These are phyloP conservation scores for Lathamus discolor DNA, from an alignment of 2,113 vertebrate species.

Conservation along the genomic window DNA sequence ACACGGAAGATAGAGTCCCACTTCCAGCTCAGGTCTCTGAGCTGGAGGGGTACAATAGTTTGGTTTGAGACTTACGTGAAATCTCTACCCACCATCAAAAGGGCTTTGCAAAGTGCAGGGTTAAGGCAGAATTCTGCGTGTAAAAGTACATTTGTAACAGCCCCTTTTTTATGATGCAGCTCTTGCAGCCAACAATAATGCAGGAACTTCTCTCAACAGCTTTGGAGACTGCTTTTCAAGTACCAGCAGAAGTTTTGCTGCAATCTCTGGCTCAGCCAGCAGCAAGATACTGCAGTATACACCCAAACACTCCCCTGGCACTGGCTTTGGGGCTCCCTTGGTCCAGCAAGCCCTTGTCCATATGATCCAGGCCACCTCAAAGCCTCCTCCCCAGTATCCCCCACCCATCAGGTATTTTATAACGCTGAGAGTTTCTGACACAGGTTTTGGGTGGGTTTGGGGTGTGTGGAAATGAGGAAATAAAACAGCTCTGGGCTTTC, in stretches of 20 bases:
- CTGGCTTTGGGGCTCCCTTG: neutral
- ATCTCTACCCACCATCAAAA: neutral
- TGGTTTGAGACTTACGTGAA: neutral
- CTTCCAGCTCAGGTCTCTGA: neutral
- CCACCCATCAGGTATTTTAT: neutral
- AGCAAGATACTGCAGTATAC: fast-evolving
- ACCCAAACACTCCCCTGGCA: neutral
- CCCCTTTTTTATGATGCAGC: neutral
- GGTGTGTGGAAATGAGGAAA: conserved; percentile 4
- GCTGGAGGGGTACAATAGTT: neutral
- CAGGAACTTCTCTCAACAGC: neutral
- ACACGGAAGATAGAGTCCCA: neutral
- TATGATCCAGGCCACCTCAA: neutral
- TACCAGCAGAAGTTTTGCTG: neutral
- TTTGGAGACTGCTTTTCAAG: neutral
- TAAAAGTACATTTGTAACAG: neutral
- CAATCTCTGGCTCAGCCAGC: neutral
- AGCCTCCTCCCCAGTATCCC: neutral
- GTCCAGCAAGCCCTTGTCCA: neutral
- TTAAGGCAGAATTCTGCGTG: neutral
- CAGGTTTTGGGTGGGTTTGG: neutral
- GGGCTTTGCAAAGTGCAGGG: neutral
- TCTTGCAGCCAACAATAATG: neutral
- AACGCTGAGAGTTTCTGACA: neutral
- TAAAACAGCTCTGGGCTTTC: neutral